phyloP scores from a whole-genome alignment of 2,113 vertebrate species.

The Crotalus viridis region DNA sequence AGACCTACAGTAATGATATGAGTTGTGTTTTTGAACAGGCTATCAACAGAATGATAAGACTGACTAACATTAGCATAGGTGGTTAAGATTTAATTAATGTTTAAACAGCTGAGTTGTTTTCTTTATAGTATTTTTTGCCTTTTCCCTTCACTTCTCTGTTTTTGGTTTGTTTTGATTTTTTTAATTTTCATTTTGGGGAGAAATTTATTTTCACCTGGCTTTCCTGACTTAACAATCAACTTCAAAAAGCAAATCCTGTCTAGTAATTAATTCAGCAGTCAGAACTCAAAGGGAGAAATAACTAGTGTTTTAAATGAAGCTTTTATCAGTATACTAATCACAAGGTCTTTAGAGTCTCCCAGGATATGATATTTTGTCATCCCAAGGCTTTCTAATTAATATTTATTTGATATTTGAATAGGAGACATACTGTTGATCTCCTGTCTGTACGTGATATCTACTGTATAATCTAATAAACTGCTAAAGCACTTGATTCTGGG shows the following conservation, averaged over 20 bases:
- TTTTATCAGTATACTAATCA: not conserved
- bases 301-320: not conserved
- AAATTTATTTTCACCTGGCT: not conserved
- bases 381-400: not conserved
- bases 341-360: not conserved
- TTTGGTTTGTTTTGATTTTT: not conserved
- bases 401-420: not conserved
- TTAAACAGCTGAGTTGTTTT: not conserved
- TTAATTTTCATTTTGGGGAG: not conserved
- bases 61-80: not conserved
- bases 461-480: not conserved
- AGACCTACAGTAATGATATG: not conserved
- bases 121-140: not conserved
- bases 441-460: not conserved
- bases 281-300: not conserved
- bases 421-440: accelerated
- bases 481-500: not conserved
- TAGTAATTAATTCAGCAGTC: not conserved
- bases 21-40: not conserved
- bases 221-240: not conserved
- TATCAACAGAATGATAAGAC: not conserved
- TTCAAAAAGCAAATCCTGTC: not conserved
- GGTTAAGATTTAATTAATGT: not conserved
- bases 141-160: not conserved
- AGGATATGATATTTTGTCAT: not conserved